These are phyloP conservation scores for Alaudala cheleensis DNA, from an alignment of 2,113 vertebrate species.

Conservation along the genomic window DNA sequence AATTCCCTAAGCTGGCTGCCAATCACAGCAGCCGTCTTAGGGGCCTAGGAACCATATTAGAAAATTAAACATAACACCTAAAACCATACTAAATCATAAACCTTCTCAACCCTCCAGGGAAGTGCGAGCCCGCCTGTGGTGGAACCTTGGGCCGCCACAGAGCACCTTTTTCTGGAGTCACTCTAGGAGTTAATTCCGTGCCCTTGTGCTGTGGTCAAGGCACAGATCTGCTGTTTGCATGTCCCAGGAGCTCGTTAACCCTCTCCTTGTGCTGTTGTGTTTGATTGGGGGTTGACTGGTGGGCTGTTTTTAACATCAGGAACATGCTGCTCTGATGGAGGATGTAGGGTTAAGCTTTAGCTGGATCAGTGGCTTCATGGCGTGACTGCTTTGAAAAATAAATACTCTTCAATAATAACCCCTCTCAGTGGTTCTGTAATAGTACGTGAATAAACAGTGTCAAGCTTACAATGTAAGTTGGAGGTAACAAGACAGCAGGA, in stretches of 20 bases:
- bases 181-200: not conserved
- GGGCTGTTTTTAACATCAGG: not conserved
- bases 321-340: not conserved
- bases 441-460: not conserved
- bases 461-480: not conserved
- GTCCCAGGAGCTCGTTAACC: not conserved
- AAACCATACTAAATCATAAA: no score
- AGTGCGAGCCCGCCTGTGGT: no score
- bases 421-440: not conserved
- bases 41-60: no score
- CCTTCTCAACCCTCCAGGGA: no score
- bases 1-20: no score
- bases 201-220: not conserved
- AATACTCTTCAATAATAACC: slow-evolving; percentile 16
- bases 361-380: not conserved
- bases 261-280: not conserved
- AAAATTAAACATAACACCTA: no score
- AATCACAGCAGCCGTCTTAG: no score
- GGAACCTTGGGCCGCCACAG: no score
- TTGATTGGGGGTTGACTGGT: not conserved
- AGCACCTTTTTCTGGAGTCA: not conserved
- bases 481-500: slow-evolving; percentile 21
- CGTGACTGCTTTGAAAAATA: not conserved
- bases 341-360: not conserved
- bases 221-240: not conserved